Evolutionary conservation across 1,140 invertebrate species (phyloP).

Genomic region (Papilio xuthus): DNA sequence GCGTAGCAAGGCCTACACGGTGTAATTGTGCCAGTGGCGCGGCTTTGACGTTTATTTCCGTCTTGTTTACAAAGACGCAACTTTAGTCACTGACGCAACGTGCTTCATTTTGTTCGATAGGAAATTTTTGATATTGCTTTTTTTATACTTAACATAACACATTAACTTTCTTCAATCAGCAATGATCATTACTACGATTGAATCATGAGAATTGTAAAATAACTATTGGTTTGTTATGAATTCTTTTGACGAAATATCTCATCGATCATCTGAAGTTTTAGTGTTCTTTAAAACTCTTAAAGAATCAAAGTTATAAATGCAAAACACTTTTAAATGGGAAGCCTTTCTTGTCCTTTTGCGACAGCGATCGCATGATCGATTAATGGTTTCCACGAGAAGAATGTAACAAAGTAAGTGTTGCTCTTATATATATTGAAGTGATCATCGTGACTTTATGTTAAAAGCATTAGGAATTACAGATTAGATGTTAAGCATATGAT

Average conservation of each 20-base stretch:
- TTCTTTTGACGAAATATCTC: not conserved
- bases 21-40: constrained; percentile 60
- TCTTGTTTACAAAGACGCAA: constrained; percentile 65
- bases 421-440: not conserved
- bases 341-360: not conserved
- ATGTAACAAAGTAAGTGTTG: not conserved
- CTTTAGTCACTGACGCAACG: constrained; percentile 67
- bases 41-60: constrained; percentile 68
- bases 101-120: constrained; percentile 46
- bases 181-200: too few relatives aligned
- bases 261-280: not conserved
- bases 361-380: not conserved
- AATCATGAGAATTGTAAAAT: too few relatives aligned
- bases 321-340: not conserved
- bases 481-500: not conserved
- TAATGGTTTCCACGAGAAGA: not conserved
- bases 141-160: not conserved
- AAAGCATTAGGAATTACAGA: not conserved
- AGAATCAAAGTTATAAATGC: not conserved
- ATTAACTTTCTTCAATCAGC: not conserved
- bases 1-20: constrained; percentile 5
- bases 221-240: not conserved
- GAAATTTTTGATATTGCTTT: not conserved
- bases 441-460: not conserved
- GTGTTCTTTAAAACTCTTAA: not conserved